Conservation (phyloP, 2,888 invertebrate species). For the Mythimna loreyi region DNA sequence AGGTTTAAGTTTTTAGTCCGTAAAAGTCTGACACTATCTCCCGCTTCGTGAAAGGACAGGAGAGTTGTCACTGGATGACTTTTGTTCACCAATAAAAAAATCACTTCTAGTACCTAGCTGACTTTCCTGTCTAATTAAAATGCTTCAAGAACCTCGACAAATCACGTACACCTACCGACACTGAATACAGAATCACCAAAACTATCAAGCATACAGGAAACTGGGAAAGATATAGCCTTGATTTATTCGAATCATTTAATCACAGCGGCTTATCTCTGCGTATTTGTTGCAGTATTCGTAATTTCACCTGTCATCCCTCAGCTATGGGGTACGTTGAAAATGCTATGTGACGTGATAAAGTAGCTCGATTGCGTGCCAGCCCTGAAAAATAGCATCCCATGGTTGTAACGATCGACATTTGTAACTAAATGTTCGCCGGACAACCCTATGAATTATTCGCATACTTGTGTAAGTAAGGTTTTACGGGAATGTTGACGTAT, state of each 20-base stretch:
- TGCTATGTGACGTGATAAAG: conserved; percentile 70
- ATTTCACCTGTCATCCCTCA: conserved; percentile 70
- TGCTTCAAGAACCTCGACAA: background rate
- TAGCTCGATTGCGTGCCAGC: conserved; percentile 63
- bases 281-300: conserved; percentile 70
- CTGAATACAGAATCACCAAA: conserved; percentile 37
- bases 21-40: no score
- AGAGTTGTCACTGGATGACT: no score
- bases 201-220: conserved; percentile 48
- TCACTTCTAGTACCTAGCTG: background rate
- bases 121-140: conserved; percentile 23
- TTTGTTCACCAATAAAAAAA: no score
- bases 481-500: conserved; percentile 39
- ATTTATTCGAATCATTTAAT: conserved; percentile 72
- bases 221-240: conserved; percentile 35
- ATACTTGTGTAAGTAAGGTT: conserved; percentile 47
- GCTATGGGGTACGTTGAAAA: conserved; percentile 69
- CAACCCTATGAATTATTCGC: conserved; percentile 60
- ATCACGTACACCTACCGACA: conserved; percentile 11
- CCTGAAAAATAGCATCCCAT: conserved; percentile 65
- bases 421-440: conserved; percentile 62
- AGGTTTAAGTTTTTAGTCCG: no score
- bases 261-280: conserved; percentile 67
- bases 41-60: no score
- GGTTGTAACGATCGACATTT: conserved; percentile 69